Base-by-base conservation (phyloP, 2,113 vertebrate species). In the Otolemur garnettii region DNA sequence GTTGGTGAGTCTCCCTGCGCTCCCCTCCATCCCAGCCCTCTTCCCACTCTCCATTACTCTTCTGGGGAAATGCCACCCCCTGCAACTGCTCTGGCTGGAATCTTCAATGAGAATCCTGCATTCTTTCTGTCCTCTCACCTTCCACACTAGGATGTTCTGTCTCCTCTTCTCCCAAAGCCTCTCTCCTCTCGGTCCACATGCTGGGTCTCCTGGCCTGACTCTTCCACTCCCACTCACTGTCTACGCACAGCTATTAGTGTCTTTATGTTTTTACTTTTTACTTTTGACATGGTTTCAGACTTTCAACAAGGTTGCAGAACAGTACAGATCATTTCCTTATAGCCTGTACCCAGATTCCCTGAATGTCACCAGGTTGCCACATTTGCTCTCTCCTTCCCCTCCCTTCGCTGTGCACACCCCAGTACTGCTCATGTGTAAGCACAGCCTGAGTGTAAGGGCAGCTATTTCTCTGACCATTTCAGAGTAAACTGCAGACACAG, bases 71-170 rank as follows among this genome's bases (percentile, higher is more conserved):
- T 0, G 11, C 42, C 35, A 13, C 11, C 55, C 1, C 5, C 3
- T 13, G 24, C 0, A 1, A 14, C 18, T 0, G 5, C 68, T n/a
- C 14, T 3, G 75, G 14, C 26, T 22, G 1, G 13, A 60, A 62
- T 33, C 84, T 2, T 0, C 79, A 1, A n/a, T 14, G 3, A 42
- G 57, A 26, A 12, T 18, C 72, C 59, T 74, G 0, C 1, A 7
- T 26, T 62, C 42, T 33, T 21, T 30, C 50, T 19, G 15, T 57
- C 38, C 50, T 33, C 4, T 22, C 28, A 30, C 17, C 19, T 5
- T 86, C 24, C 55, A 30, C 26, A 26, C 0, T 1, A 42, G 12
- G 72, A 45, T 9, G 12, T 14, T 15, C 5, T 4, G 1, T 24
- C 18, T 26, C 53, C 64, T 17, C 38, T 79, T n/a, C 59, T 50